A percentile compares a stretch with the other conserved stretches of the same genome.
Conservation (phyloP, 2,888 invertebrate genomes). For the Kryphioiulus occultus region DNA sequence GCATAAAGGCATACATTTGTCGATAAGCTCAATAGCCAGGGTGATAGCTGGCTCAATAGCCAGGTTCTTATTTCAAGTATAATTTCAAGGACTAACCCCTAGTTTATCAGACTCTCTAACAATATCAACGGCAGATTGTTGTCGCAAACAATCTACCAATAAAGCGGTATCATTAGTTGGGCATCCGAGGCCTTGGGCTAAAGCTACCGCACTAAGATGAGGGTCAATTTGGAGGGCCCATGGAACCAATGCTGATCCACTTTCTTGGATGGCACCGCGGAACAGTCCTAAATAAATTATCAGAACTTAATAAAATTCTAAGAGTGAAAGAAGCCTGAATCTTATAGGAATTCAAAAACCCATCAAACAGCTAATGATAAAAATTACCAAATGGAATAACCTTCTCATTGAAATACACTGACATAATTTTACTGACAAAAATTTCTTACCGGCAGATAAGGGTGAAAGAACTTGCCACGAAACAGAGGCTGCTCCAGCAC, state of each 20-base stretch:
- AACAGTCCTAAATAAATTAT: neutral
- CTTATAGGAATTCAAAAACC: no score
- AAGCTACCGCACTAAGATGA: neutral
- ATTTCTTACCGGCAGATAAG: slow-evolving; percentile 12
- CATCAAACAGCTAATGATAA: no score
- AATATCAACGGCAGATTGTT: slow-evolving; percentile 4
- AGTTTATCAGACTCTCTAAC: neutral
- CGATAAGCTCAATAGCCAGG: no score
- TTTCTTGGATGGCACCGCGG: slow-evolving; percentile 38
- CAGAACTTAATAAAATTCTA: neutral
- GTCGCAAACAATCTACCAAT: slow-evolving; percentile 3
- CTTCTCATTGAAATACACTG: no score
- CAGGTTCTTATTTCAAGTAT: neutral
- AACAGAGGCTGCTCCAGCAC: slow-evolving; percentile 43
- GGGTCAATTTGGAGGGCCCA: slow-evolving; percentile 41
- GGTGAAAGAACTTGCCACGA: slow-evolving; percentile 45
- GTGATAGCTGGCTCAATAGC: no score
- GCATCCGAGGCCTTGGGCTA: neutral
- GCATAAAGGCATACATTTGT: neutral
- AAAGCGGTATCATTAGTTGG: neutral
- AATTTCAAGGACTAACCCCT: neutral
- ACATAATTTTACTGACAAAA: no score
- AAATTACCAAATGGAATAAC: no score
- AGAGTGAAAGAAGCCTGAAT: no score
- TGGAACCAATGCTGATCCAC: slow-evolving; percentile 4